Evolutionary conservation across 2,888 invertebrate genomes (phyloP).

Genomic region (Campaea margaritaria): DNA sequence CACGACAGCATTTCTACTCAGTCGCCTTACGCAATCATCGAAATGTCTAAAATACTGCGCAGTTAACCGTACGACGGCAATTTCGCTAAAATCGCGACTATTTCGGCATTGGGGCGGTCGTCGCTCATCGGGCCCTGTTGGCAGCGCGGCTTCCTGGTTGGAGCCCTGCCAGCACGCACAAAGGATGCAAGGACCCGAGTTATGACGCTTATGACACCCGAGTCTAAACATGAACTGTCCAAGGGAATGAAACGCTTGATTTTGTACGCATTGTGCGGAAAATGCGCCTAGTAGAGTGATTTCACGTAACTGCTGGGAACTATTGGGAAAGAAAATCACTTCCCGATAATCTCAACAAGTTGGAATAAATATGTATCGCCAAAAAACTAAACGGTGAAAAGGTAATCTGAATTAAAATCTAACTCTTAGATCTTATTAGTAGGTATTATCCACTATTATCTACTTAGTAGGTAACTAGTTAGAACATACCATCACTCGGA

Average conservation of each 20-base stretch:
- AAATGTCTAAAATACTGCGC: constrained; percentile 9
- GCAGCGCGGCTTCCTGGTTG: constrained; percentile 70
- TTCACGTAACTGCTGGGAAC: neutral
- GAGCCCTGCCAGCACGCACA: constrained; percentile 69
- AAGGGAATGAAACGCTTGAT: constrained; percentile 14
- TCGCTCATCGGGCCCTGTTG: constrained; percentile 49
- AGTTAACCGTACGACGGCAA: constrained; percentile 16
- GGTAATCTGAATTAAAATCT: neutral
- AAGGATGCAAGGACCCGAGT: constrained; percentile 67
- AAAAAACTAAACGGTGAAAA: no score
- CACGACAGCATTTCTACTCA: neutral
- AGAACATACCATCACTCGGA: constrained; percentile 87
- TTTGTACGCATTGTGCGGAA: constrained; percentile 20
- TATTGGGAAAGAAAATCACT: neutral
- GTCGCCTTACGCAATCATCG: neutral
- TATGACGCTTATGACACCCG: constrained; percentile 66
- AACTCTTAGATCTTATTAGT: no score
- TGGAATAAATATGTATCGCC: no score
- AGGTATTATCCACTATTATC: neutral
- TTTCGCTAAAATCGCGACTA: constrained; percentile 50
- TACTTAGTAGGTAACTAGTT: neutral
- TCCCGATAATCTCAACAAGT: neutral
- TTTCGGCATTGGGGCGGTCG: constrained; percentile 52
- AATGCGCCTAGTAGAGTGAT: neutral
- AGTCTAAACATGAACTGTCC: constrained; percentile 51